Conservation (phyloP, 2,797 vertebrate species). For the Cyclura pinguis region DNA sequence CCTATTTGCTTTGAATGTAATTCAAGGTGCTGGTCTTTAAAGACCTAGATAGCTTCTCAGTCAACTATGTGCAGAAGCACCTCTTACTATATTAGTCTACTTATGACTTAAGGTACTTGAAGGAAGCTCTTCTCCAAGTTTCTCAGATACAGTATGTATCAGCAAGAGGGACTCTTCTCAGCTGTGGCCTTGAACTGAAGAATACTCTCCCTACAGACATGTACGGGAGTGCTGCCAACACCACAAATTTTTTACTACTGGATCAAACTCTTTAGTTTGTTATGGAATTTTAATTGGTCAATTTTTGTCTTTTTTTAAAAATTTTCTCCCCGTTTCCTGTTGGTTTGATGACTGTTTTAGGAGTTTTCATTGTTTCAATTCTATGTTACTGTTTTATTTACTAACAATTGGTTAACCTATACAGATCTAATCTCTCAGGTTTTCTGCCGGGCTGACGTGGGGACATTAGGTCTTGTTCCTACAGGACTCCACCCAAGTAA, state of each 20-base stretch:
- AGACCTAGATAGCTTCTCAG: neutral
- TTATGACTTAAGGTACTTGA: neutral
- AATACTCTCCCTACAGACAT: neutral
- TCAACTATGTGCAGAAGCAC: neutral
- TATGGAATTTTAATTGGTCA: neutral
- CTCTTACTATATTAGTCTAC: neutral
- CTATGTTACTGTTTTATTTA: neutral
- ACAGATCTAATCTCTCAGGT: neutral
- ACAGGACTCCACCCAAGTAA: neutral
- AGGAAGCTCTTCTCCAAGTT: neutral
- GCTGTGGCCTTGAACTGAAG: neutral
- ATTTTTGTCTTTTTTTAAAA: neutral
- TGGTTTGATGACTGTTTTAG: neutral
- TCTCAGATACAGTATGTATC: neutral
- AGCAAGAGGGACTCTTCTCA: neutral
- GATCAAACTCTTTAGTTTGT: neutral
- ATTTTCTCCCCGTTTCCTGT: neutral
- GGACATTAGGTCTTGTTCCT: no score
- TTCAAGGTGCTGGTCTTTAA: neutral
- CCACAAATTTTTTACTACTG: neutral
- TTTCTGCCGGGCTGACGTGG: neutral
- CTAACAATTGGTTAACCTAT: neutral
- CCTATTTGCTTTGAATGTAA: neutral
- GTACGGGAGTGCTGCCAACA: neutral
- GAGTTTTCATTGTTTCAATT: neutral